Conservation (phyloP, 2,113 vertebrate species). For the Pangasianodon hypophthalmus region DNA sequence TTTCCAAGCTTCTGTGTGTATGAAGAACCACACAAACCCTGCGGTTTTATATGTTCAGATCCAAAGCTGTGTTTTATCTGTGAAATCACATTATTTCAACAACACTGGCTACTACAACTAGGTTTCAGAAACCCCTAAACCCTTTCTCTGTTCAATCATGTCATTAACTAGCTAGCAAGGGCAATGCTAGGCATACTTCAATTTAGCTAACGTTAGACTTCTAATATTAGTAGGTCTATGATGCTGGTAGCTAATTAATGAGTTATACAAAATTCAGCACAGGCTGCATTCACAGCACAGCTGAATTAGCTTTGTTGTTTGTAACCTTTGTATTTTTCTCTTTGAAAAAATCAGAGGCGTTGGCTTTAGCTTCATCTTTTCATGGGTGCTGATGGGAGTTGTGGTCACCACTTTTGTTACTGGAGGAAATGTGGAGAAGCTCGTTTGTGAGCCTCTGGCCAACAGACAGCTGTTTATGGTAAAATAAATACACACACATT, state of each 20-base stretch:
- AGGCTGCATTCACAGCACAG: neutral
- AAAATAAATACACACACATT: neutral
- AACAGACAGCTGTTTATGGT: constrained; percentile 83
- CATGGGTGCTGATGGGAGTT: constrained; percentile 88
- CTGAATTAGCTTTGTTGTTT: neutral
- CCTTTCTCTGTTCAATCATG: neutral
- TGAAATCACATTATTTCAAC: neutral
- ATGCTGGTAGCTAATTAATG: neutral
- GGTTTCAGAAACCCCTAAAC: too few relatives aligned
- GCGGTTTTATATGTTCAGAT: neutral
- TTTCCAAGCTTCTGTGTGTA: neutral
- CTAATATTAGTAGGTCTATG: neutral
- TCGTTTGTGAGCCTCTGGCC: constrained; percentile 90
- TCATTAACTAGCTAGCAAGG: neutral
- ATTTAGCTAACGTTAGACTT: neutral
- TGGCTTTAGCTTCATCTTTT: constrained; percentile 90
- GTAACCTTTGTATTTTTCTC: neutral
- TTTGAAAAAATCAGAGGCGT: constrained; percentile 78
- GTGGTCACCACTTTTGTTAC: constrained; percentile 83
- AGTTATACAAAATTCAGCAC: neutral
- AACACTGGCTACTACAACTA: neutral
- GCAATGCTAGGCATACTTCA: neutral
- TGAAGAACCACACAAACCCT: neutral
- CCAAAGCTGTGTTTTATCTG: neutral
- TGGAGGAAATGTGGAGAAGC: constrained; percentile 88